phyloP scores from a whole-genome alignment of 2,888 invertebrate species.

The Plusia festucae region DNA sequence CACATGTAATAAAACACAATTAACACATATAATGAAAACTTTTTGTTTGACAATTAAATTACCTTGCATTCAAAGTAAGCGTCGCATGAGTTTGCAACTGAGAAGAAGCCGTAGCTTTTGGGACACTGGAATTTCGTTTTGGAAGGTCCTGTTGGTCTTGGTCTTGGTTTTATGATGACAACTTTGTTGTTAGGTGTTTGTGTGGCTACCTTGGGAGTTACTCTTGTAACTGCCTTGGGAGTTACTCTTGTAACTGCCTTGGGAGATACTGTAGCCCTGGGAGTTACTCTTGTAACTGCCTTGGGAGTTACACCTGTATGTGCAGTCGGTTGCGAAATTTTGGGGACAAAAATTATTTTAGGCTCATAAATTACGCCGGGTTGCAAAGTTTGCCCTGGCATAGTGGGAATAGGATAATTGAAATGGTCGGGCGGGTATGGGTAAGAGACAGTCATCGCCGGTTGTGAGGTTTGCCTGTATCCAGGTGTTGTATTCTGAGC shows the following conservation, averaged over 20 bases:
- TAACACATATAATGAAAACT: neutral
- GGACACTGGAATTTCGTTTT: constrained; percentile 50
- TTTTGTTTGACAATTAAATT: constrained; percentile 30
- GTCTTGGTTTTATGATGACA: neutral
- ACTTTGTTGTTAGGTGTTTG: neutral
- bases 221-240: too few relatives aligned
- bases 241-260: neutral
- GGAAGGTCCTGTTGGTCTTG: neutral
- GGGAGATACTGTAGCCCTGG: neutral
- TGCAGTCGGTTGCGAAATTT: too few relatives aligned
- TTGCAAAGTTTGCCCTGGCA: too few relatives aligned
- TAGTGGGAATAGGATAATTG: too few relatives aligned
- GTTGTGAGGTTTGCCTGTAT: too few relatives aligned
- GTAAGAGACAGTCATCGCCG: too few relatives aligned
- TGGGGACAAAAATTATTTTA: too few relatives aligned
- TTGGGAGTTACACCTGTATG: too few relatives aligned
- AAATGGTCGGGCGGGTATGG: too few relatives aligned
- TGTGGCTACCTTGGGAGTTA: neutral
- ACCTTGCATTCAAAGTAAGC: constrained; percentile 91
- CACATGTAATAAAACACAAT: neutral
- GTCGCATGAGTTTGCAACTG: constrained; percentile 90
- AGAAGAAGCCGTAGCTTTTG: constrained; percentile 69
- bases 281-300: neutral
- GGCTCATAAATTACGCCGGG: too few relatives aligned
- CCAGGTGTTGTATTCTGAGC: neutral